Evolutionary conservation across 2,888 invertebrate species (phyloP).

Genomic region (Hydrotaea diabolus): DNA sequence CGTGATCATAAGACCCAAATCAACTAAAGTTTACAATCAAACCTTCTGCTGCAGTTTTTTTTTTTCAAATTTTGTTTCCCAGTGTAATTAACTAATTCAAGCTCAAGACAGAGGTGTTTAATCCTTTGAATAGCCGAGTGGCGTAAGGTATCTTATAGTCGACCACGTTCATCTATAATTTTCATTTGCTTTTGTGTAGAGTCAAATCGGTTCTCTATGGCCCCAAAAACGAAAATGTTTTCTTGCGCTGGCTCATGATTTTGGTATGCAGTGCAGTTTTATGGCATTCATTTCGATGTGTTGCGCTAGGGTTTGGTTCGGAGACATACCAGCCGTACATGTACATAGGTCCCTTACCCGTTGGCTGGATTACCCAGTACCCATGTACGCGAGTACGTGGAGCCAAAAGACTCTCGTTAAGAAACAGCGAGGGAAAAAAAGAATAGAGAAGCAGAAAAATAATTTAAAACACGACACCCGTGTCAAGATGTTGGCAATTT

Average conservation of each 20-base stretch:
- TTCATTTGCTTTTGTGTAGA: too few species aligned
- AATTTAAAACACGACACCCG: slow-evolving; percentile 66
- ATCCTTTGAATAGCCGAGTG: too few species aligned
- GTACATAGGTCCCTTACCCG: not conserved
- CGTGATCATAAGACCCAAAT: too few species aligned
- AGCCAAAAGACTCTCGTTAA: not conserved
- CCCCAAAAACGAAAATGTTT: not conserved
- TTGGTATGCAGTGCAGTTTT: not conserved
- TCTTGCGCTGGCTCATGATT: not conserved
- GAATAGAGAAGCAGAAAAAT: slow-evolving; percentile 63
- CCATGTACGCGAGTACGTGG: not conserved
- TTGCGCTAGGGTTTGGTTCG: not conserved
- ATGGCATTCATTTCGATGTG: not conserved
- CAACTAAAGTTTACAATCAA: too few species aligned
- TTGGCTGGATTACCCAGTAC: not conserved
- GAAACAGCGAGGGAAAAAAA: slow-evolving; percentile 51
- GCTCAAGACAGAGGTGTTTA: too few species aligned
- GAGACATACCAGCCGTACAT: slow-evolving; percentile 8
- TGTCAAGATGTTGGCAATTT: slow-evolving; percentile 73
- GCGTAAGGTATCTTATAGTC: too few species aligned
- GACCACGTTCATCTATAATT: too few species aligned
- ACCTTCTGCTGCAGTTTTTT: too few species aligned
- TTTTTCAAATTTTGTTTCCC: too few species aligned
- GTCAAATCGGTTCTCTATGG: too few species aligned
- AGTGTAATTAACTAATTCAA: too few species aligned